phyloP scores from a whole-genome alignment of 2,113 vertebrate genomes.

The Irena cyanogastra region DNA sequence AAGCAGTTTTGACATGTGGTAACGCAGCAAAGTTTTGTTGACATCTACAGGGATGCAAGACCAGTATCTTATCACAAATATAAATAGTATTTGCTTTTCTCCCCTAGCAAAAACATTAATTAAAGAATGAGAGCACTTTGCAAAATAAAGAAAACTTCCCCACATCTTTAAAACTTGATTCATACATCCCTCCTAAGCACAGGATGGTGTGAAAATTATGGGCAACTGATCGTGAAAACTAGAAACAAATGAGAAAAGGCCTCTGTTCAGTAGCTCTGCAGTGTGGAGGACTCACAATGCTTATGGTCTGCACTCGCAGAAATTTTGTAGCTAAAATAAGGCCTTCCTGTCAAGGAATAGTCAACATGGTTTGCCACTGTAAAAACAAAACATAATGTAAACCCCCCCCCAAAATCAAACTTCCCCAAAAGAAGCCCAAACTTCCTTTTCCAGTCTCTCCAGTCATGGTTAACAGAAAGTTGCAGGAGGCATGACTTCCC shows the following conservation, averaged over 20 bases:
- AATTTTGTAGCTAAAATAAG: neutral
- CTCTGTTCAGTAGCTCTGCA: neutral
- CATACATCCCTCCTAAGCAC: neutral
- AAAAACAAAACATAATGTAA: neutral
- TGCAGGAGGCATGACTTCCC: neutral
- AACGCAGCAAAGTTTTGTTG: neutral
- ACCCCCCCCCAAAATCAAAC: neutral
- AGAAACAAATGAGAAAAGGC: neutral
- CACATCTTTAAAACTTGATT: neutral
- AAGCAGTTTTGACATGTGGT: neutral
- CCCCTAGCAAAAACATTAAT: neutral
- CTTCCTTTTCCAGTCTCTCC: neutral
- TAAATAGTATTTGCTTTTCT: rapidly evolving
- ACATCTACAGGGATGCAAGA: neutral
- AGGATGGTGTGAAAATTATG: neutral
- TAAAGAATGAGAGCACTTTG: neutral
- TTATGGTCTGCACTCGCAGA: neutral
- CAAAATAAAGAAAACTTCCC: neutral
- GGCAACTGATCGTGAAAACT: neutral
- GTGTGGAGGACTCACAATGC: neutral
- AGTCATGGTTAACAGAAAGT: neutral
- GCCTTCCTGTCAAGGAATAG: neutral
- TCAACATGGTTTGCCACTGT: neutral
- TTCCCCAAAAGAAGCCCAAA: neutral
- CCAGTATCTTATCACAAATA: neutral